These are phyloP conservation scores for Lasiurus borealis DNA, from an alignment of 2,113 vertebrate species.

Conservation along the genomic window DNA sequence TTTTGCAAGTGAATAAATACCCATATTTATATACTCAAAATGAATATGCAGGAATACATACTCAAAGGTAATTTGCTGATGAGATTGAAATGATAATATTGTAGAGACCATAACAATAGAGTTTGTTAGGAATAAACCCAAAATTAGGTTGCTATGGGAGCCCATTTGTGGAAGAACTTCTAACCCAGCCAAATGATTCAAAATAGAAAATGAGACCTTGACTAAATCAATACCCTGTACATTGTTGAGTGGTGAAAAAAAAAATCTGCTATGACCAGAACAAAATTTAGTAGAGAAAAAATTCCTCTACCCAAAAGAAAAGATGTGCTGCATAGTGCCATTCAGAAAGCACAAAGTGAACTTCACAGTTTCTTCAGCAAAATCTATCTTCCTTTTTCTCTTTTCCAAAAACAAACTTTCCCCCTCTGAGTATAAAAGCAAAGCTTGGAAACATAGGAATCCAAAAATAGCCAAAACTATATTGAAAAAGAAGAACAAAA, in stretches of 20 bases:
- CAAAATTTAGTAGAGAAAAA: slow-evolving; percentile 24
- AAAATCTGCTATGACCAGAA: background rate
- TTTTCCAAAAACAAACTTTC: background rate
- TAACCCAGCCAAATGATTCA: background rate
- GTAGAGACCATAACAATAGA: background rate
- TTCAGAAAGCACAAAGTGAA: slow-evolving; percentile 18
- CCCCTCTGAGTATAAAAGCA: background rate
- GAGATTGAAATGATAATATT: slow-evolving; percentile 35
- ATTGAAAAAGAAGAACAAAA: slow-evolving; percentile 11
- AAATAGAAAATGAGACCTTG: background rate
- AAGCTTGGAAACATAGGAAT: background rate
- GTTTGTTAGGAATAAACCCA: background rate
- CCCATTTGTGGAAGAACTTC: background rate
- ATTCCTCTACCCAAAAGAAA: background rate
- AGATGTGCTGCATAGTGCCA: background rate
- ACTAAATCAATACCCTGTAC: background rate
- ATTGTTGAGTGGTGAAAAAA: background rate
- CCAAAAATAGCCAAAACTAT: background rate
- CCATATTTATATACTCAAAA: background rate
- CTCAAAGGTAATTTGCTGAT: slow-evolving; percentile 36
- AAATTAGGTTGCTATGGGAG: background rate
- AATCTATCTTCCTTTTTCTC: background rate
- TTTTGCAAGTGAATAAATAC: slow-evolving; percentile 30
- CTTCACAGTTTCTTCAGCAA: slow-evolving; percentile 20
- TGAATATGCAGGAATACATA: slow-evolving; percentile 17